Evolutionary conservation across 2,888 invertebrate genomes (phyloP), one percentile per base, ranked within the genome.

Genomic region (Pristionchus fissidentatus): DNA sequence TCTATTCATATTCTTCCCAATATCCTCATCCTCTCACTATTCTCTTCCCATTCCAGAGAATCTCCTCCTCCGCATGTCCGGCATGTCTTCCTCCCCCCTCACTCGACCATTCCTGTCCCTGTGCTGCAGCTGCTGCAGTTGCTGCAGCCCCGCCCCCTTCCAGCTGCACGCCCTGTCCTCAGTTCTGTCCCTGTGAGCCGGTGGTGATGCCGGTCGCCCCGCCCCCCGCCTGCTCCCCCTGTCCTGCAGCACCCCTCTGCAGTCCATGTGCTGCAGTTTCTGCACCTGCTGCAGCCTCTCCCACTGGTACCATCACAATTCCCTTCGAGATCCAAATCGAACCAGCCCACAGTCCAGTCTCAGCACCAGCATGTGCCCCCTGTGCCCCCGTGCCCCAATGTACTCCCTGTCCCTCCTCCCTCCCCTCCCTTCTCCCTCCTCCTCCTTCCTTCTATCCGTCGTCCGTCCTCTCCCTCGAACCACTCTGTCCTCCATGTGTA

Each of bases 31-130:
- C 57, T 3, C 46, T 80, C 29, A 57, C 80, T 8, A 46, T 80
- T 49, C 43, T 80, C 80, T 60, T 43, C 32, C 80, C 80, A 80
- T 80, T 80, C 80, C 79, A 80, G 79, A 80, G 49, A 60, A 60
- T 80, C 57, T 26, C 52, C 22, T 32, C 10, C 0, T 49, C 78
- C 19, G 22, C 49, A 26, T 80, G 79, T 26, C 41, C 79, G 1
- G 43, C 43, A 43, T 80, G 79, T 35, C 10, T 43, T 32, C 79
- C 79, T 41, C 79, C 79, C 41, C 60, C 79, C 41, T 80, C 79
- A 3, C 43, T 80, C 57, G 79, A 80, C 22, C 32, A 41, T 10
- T 41, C 60, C 13, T 80, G 79, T 43, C 79, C 79, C 26, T 80
- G 79, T n/a, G 41, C 60, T 10, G 29, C 79, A 29, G 1, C 79